Conservation (phyloP, 2,888 invertebrate species). For the Ellobium chinense region DNA sequence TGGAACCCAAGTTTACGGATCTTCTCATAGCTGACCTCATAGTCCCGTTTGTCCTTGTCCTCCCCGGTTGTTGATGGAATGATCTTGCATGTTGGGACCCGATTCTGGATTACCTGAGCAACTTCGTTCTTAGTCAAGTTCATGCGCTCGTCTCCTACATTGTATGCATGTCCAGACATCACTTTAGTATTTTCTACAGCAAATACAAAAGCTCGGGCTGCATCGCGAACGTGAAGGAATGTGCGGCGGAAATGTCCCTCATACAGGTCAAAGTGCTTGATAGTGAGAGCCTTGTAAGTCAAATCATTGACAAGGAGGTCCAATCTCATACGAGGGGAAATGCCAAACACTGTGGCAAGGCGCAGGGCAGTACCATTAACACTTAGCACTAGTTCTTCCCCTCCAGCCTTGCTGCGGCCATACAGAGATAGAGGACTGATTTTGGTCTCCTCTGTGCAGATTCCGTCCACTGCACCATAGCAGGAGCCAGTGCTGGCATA, state of each 20-base stretch:
- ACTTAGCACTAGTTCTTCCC: constrained; percentile 69
- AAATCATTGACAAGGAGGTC: constrained; percentile 78
- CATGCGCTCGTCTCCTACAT: constrained; percentile 78
- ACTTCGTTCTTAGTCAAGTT: constrained; percentile 77
- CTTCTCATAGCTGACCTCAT: constrained; percentile 77
- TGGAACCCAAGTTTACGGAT: constrained; percentile 73
- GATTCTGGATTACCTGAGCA: constrained; percentile 69
- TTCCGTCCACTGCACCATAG: constrained; percentile 76
- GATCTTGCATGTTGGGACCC: constrained; percentile 70
- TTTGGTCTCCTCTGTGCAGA: constrained; percentile 76
- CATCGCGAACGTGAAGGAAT: constrained; percentile 77
- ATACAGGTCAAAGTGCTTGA: constrained; percentile 74
- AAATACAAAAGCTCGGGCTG: constrained; percentile 76
- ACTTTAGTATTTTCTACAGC: constrained; percentile 70
- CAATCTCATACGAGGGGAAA: constrained; percentile 76
- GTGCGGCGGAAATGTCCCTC: constrained; percentile 76
- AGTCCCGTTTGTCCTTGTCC: constrained; percentile 78
- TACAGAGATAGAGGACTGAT: constrained; percentile 77
- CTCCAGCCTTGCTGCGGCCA: constrained; percentile 76
- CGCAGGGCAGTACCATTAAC: constrained; percentile 73
- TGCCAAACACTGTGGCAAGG: constrained; percentile 78
- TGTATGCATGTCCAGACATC: constrained; percentile 76
- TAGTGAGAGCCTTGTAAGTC: constrained; percentile 71
- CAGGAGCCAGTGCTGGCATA: constrained; percentile 78
- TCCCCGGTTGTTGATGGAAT: constrained; percentile 68